Evolutionary conservation across 2,113 vertebrate genomes (phyloP).

Genomic region (Lontra canadensis): DNA sequence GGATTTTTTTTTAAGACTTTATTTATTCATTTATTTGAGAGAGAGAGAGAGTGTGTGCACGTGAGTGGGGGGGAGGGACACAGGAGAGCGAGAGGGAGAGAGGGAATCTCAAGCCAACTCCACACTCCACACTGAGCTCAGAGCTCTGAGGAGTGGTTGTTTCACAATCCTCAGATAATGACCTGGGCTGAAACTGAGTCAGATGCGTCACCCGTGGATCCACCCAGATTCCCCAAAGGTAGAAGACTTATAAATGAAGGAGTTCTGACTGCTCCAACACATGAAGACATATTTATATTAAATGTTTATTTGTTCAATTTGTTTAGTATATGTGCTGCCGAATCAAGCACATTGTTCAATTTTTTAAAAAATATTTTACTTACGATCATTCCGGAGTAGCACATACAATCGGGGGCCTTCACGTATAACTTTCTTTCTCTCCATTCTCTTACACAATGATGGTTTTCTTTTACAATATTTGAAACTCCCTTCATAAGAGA

Average conservation of each 20-base stretch:
- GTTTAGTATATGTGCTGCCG: too few relatives aligned
- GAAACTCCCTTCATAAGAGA: background rate
- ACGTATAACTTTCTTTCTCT: background rate
- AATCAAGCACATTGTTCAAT: background rate
- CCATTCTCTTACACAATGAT: background rate
- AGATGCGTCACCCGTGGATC: background rate
- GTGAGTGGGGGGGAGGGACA: accelerated
- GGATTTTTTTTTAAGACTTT: background rate
- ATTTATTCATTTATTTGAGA: background rate
- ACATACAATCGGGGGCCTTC: background rate
- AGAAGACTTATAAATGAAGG: background rate
- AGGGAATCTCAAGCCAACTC: background rate
- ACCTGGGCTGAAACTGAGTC: background rate
- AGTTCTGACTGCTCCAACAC: background rate
- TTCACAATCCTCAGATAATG: background rate
- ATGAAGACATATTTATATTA: background rate
- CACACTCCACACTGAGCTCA: background rate
- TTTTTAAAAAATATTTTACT: background rate
- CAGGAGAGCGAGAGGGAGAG: background rate
- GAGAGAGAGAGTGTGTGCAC: background rate
- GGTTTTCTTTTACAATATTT: background rate
- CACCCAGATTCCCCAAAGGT: background rate
- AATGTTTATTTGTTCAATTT: background rate
- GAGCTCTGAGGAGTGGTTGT: background rate
- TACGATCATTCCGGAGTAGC: background rate